Evolutionary conservation across 2,113 vertebrate genomes (phyloP), one percentile per base, ranked within the genome.

Genomic region (Macquaria ambigua): DNA sequence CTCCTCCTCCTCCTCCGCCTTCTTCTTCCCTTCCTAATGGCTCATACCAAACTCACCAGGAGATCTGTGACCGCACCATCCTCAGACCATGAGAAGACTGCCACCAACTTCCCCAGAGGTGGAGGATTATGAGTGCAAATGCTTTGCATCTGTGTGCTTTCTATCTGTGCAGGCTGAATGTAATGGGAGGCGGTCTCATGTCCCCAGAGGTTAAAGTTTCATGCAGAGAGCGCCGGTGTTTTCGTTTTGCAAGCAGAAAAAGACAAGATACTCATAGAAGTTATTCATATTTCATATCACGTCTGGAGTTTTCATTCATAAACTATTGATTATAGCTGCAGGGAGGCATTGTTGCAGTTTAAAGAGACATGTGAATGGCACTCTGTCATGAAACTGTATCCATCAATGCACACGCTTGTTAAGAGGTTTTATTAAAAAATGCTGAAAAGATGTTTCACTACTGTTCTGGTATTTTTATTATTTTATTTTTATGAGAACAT

Each of bases 1-100:
- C 77, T 76, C 79, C 84, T 86, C 89, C 74, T 75, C 88, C 81
- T 80, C 90, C 72, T 85, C 90, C 58, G 87, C 81, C 77, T 52
- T 66, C 82, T 77, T 56, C 80, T 87, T 75, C 90, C 83, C 73
- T 61, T 83, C 83, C 88, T 93, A 89, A 91, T 89, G 80, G 83
- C 88, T 93, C 94, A 96, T 95, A 93, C 93, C 94, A 94, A 94
- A 93, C 94, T 92, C 94, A 92, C 91, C 93, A 85, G 92, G 94
- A 92, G 88, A 90, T 91, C 87, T 83, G 81, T 89, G 83, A 91
- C 92, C 86, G 71, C 87, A 91, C 93, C 93, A 91, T 92, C 93
- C 90, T 86, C 78, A 80, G 79, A 89, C 76, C 85, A 89, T 89
- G 84, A 90, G 88, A 86, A 90, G 79, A 88, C 77, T 72, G 88